Percentiles rank a stretch among this genome's conserved stretches.
phyloP scores from a whole-genome alignment of 1,140 invertebrate species.

The Eubasilissa regina region DNA sequence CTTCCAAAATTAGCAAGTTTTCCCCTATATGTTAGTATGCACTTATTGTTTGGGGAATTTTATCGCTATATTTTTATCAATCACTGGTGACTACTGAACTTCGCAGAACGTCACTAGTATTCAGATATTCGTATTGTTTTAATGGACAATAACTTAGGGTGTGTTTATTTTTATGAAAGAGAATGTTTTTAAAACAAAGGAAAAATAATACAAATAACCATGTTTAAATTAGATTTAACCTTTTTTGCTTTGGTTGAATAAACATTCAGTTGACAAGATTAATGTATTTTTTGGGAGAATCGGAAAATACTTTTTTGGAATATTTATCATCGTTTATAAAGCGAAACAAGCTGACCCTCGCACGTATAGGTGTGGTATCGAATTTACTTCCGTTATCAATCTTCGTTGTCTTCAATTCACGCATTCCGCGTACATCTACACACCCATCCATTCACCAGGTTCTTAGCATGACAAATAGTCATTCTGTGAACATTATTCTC shows the following conservation, averaged over 20 bases:
- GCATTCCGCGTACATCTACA: constrained; percentile 16
- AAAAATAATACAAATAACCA: background rate
- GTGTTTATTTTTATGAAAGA: too few species aligned
- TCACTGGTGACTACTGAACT: too few species aligned
- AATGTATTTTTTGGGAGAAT: constrained; percentile 18
- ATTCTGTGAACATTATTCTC: constrained; percentile 5
- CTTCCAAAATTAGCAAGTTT: too few species aligned
- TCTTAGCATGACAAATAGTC: constrained; percentile 22
- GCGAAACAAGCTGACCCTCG: constrained; percentile 27
- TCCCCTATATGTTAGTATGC: too few species aligned
- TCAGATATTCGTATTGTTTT: background rate
- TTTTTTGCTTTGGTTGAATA: background rate
- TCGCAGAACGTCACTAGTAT: background rate
- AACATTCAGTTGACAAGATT: constrained; percentile 28
- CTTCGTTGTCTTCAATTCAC: constrained; percentile 17
- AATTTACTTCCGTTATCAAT: constrained; percentile 33
- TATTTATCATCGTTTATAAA: constrained; percentile 27
- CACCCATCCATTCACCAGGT: constrained; percentile 18
- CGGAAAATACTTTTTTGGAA: constrained; percentile 8
- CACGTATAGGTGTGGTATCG: constrained; percentile 17
- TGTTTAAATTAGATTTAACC: constrained; percentile 10
- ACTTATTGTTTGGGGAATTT: too few species aligned
- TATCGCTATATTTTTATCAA: too few species aligned
- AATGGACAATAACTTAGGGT: background rate
- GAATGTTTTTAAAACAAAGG: too few species aligned